Base-by-base conservation (phyloP, 2,888 invertebrate genomes). In the Spisula subtruncata region DNA sequence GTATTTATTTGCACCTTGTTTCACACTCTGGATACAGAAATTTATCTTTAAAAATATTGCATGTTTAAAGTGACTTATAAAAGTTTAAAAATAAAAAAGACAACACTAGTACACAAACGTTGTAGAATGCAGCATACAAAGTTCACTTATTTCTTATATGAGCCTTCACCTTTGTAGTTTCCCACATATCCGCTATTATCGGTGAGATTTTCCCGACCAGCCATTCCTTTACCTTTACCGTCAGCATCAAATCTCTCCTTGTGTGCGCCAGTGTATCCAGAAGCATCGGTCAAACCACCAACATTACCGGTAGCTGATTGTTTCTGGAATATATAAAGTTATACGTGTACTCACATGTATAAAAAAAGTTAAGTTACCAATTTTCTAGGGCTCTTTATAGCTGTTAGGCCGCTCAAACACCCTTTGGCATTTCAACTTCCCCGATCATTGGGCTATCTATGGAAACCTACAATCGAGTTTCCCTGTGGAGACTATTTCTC, bases 191-290 rank as follows among this genome's bases (percentile, higher is more conserved):
- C 96, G 16, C 92, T 87, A 83, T 93, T 93, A 4, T 94, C 93
- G 18, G 82, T 90, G 14, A 83, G 81, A 32, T 95, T 94, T n/a
- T 51, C 93, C 2, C 96, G 90, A 0, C 96, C 96, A 6, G 91
- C 94, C 2, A 90, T 89, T 18, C 96, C 96, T 86, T 95, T 95
- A 5, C 96, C 96, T 87, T 96, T 94, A 0, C 96, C 96, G 32
- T 60, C 81, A 12, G 92, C 94, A 83, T 95, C 95, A 92, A 96
- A 96, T 12, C 96, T 87, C 88, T 95, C 94, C 89, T 95, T 96
- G 92, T 96, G 96, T 18, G 94, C 88, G 0, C 96, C 96, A 0
- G 96, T 96, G 90, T 95, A 96, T 56, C 93, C 89, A 0, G 94
- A 89, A 0, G 94, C 85, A 86, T 96, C 96, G 1, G 96, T 96